Percentiles rank a stretch among this genome's conserved stretches.
phyloP scores from a whole-genome alignment of 2,888 invertebrate species.

The Eristalis arbustorum region DNA sequence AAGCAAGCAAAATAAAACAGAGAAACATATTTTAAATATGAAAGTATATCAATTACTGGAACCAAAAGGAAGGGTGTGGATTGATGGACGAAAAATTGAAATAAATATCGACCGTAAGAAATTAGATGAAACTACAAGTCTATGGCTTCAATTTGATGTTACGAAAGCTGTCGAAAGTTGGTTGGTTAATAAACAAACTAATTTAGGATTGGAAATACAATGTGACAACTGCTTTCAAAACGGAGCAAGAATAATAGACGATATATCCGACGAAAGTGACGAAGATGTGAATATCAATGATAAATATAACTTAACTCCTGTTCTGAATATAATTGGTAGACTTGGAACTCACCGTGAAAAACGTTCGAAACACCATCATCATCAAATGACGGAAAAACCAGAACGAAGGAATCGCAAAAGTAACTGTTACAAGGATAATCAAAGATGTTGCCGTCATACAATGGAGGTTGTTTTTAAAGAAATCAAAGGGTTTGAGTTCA shows the following conservation, averaged over 20 bases:
- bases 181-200: constrained; percentile 79
- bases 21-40: constrained; percentile 73
- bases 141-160: constrained; percentile 84
- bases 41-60: constrained; percentile 76
- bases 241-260: constrained; percentile 79
- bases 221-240: constrained; percentile 81
- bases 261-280: constrained; percentile 65
- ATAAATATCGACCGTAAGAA: constrained; percentile 73
- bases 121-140: constrained; percentile 77
- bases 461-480: constrained; percentile 86
- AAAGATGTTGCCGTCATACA: constrained; percentile 85
- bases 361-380: constrained; percentile 72
- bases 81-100: constrained; percentile 78
- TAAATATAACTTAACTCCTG: constrained; percentile 75
- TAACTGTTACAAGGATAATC: constrained; percentile 82
- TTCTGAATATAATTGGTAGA: constrained; percentile 77
- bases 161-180: constrained; percentile 81
- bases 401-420: constrained; percentile 74
- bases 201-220: constrained; percentile 82
- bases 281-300: constrained; percentile 6
- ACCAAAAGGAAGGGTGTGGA: constrained; percentile 74
- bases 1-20: constrained; percentile 9
- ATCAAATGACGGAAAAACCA: constrained; percentile 62
- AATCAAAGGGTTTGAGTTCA: constrained; percentile 84
- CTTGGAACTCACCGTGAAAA: constrained; percentile 74